Evolutionary conservation across 2,888 invertebrate species (phyloP), one percentile per base, ranked within the genome.

Genomic region (Nudaria mundana): DNA sequence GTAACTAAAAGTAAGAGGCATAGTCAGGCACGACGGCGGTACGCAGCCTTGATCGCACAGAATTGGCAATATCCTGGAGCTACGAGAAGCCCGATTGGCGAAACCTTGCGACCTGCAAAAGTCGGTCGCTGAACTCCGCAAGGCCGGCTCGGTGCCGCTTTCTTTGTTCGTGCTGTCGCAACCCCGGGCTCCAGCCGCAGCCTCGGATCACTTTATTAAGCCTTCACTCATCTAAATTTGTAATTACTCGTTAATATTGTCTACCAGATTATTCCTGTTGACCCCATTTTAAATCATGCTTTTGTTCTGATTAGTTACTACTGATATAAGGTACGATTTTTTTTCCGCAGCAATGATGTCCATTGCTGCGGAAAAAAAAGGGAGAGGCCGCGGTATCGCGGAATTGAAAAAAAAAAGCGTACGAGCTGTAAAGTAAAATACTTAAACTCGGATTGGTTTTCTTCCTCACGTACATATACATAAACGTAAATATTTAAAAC

Each of bases 31-130:
- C 45, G 61, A 63, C 67, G 63, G 74, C 74, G 66, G 67, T 60
- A 66, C 52, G 66, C 76, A 85, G 83, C 86, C 87, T 87, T 87
- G 87, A 84, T 82, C 78, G 81, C 72, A 60, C 71, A 77, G 81
- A 83, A 85, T 88, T 88, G 85, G 84, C 86, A 88, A 87, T 87
- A 87, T 87, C 87, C 87, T 87, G 85, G 86, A 85, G 85, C 76
- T 66, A 72, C 73, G 82, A 82, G 85, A 83, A 84, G 84, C 81
- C 81, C 80, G 86, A 79, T 80, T 87, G 87, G 87, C 84, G 84
- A 87, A 88, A 88, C 87, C 87, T 88, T 87, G 87, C 81, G 84
- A 84, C 84, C 83, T 72, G 86, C 86, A 79, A 81, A 88, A 86
- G 72, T 85, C 87, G 87, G 87, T 79, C 88, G 81, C 83, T 80